phyloP scores from a whole-genome alignment of 23 tunicate species.

The Botrylloides violaceus region DNA sequence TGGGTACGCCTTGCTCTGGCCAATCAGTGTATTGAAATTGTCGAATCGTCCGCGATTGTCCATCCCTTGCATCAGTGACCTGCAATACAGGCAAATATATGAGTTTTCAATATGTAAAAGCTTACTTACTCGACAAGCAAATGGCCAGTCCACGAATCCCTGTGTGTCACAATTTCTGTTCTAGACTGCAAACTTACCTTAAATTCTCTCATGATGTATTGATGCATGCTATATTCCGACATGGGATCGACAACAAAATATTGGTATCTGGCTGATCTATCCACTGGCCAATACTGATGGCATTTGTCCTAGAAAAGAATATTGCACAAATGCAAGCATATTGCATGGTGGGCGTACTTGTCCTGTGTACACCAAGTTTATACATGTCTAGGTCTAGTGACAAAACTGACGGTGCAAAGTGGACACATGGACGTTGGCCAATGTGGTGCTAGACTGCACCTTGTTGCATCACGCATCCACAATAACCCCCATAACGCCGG shows the following conservation, averaged over 20 bases:
- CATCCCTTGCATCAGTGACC: conserved; percentile 99
- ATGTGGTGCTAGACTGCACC: too few species aligned
- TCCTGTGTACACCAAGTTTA: too few species aligned
- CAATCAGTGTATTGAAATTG: conserved; percentile 98
- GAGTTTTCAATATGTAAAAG: background rate
- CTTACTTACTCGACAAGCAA: too few species aligned
- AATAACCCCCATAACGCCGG: too few species aligned
- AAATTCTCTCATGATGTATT: conserved; percentile 83
- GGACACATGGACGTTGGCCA: too few species aligned
- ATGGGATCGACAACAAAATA: conserved; percentile 98
- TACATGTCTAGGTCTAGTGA: too few species aligned
- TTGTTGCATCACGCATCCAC: too few species aligned
- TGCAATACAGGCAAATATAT: conserved; percentile 6
- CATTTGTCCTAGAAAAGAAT: conserved; percentile 86
- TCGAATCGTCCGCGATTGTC: conserved; percentile 94
- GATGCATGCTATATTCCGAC: conserved; percentile 92
- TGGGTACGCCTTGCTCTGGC: conserved; percentile 99
- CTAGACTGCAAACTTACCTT: conserved; percentile 41
- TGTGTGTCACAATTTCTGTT: background rate
- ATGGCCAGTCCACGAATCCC: too few species aligned
- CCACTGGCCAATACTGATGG: conserved; percentile 98
- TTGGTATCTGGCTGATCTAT: conserved; percentile 85
- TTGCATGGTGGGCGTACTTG: too few species aligned
- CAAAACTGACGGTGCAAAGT: too few species aligned
- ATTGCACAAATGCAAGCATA: too few species aligned